These are phyloP conservation scores for Mesocentrotus franciscanus DNA, from an alignment of 53 echinoderm and acorn worm species.

Conservation along the genomic window DNA sequence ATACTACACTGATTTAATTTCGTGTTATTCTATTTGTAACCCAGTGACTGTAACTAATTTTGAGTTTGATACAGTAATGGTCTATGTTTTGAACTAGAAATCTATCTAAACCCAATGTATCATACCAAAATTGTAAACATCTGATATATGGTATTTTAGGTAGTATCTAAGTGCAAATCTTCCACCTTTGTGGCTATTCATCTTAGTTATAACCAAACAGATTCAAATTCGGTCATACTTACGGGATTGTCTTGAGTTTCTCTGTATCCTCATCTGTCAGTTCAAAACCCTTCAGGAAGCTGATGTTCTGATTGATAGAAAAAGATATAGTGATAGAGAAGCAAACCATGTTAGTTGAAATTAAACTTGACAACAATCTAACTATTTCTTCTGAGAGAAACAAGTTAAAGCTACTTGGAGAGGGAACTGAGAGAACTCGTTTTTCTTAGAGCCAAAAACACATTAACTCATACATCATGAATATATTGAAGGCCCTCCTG, in stretches of 20 bases:
- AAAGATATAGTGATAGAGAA: neutral
- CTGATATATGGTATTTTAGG: too few relatives aligned
- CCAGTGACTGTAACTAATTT: too few relatives aligned
- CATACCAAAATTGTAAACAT: too few relatives aligned
- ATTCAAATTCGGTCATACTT: slow-evolving; percentile 6
- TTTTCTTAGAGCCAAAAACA: neutral
- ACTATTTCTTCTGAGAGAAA: neutral
- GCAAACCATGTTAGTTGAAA: neutral
- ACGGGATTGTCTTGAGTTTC: slow-evolving; percentile 77
- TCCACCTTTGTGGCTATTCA: neutral
- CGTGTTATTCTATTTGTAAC: too few relatives aligned
- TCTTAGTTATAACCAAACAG: neutral
- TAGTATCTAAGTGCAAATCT: too few relatives aligned
- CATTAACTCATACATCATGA: too few relatives aligned
- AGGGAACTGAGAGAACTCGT: neutral
- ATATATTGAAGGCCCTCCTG: too few relatives aligned
- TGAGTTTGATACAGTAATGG: too few relatives aligned
- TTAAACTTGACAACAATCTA: neutral
- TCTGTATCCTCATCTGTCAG: slow-evolving; percentile 76
- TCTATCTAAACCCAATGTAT: too few relatives aligned
- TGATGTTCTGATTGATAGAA: slow-evolving; percentile 74
- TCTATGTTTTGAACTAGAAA: too few relatives aligned
- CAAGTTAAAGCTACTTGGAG: neutral
- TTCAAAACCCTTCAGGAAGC: slow-evolving; percentile 87
- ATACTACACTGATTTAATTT: too few relatives aligned